A percentile compares a stretch with the other conserved stretches of the same genome.
phyloP scores from a whole-genome alignment of 2,888 invertebrate species.

The Phaonia tiefii region DNA sequence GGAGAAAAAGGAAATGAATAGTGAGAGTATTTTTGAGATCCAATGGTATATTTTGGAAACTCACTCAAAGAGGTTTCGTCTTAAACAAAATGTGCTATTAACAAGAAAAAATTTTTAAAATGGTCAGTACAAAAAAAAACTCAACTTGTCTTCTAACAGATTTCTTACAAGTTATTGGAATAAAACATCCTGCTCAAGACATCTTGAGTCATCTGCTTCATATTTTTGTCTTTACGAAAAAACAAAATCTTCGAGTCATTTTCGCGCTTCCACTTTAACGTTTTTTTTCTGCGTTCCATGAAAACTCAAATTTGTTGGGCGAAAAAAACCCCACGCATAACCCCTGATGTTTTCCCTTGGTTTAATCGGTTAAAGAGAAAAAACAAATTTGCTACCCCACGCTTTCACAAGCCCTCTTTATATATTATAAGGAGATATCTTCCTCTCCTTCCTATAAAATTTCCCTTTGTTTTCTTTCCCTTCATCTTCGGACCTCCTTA shows the following conservation, averaged over 20 bases:
- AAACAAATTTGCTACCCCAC: neutral
- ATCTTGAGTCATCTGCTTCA: no score
- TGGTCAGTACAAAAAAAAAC: neutral
- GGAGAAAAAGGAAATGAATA: no score
- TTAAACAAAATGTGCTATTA: constrained; percentile 11
- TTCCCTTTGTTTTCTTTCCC: neutral
- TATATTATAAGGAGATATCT: no score
- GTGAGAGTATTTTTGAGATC: no score
- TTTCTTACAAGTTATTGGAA: neutral
- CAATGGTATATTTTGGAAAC: neutral
- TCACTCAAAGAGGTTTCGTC: constrained; percentile 5
- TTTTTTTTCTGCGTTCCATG: neutral
- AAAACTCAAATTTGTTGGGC: neutral
- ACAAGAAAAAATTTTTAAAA: neutral
- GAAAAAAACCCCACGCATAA: neutral
- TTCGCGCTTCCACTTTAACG: neutral
- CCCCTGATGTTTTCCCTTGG: neutral
- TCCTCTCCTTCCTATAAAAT: no score
- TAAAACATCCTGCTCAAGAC: no score
- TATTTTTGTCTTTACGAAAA: no score
- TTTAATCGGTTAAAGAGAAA: neutral
- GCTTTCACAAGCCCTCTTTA: no score
- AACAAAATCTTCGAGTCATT: no score
- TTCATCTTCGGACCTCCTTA: neutral
- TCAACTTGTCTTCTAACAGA: neutral